A percentile compares a stretch with the other conserved stretches of the same genome.
phyloP scores from a whole-genome alignment of 2,888 invertebrate species.

The Euzetes globulus region DNA sequence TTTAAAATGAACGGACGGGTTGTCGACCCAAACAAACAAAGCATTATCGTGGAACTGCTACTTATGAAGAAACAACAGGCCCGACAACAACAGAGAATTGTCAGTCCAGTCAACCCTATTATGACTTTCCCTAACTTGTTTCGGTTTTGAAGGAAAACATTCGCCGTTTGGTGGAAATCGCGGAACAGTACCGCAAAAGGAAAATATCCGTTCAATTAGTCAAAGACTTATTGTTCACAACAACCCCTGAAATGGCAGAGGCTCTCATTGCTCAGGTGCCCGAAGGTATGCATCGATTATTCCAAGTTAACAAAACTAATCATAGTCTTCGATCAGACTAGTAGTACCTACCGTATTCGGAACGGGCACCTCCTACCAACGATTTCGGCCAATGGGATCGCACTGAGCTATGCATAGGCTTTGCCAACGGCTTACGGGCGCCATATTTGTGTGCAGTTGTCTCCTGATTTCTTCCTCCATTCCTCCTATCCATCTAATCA shows the following conservation, averaged over 20 bases:
- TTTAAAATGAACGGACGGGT: conserved; percentile 45
- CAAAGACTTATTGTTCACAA: conserved; percentile 45
- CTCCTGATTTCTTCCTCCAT: too few relatives aligned
- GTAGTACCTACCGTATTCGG: too few relatives aligned
- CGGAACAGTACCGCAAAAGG: conserved; percentile 46
- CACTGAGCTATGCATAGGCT: too few relatives aligned
- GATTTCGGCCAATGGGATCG: too few relatives aligned
- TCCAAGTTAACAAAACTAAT: too few relatives aligned
- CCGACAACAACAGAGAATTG: conserved; percentile 48
- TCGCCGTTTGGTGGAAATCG: conserved; percentile 46
- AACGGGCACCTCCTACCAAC: too few relatives aligned
- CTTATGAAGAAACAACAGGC: conserved; percentile 50
- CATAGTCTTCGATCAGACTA: too few relatives aligned
- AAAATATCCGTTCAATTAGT: conserved; percentile 46
- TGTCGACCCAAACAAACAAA: conserved; percentile 50
- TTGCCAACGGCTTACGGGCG: too few relatives aligned
- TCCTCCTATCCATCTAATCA: too few relatives aligned
- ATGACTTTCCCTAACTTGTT: not conserved
- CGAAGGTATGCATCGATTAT: conserved; percentile 40
- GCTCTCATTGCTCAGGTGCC: conserved; percentile 41
- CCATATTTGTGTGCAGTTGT: too few relatives aligned
- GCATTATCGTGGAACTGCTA: conserved; percentile 49
- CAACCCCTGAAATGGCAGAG: conserved; percentile 41
- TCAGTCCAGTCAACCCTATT: conserved; percentile 42
- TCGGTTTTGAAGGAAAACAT: conserved; percentile 44